These are phyloP conservation scores for Hemicordylus capensis DNA, from an alignment of 2,113 vertebrate species.

Conservation along the genomic window DNA sequence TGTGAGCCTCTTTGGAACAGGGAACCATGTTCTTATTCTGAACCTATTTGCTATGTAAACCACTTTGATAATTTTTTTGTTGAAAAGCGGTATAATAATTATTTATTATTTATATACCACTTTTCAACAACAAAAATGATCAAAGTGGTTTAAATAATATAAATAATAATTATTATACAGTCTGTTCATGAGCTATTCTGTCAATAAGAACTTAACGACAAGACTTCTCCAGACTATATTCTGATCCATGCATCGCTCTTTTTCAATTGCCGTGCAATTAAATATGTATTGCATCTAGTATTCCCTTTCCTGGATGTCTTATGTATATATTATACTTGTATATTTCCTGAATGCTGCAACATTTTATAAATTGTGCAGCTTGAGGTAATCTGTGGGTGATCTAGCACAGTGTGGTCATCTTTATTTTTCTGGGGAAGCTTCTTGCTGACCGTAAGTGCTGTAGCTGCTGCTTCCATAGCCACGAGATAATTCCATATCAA, in stretches of 20 bases:
- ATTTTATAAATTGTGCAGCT: not conserved
- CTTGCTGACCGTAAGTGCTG: not conserved
- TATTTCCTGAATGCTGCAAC: not conserved
- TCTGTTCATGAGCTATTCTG: too few species aligned
- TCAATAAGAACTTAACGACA: too few species aligned
- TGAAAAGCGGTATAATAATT: too few species aligned
- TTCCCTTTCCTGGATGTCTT: not conserved
- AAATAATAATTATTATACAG: too few species aligned
- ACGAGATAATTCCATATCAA: not conserved
- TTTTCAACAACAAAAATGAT: too few species aligned
- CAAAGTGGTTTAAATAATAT: too few species aligned
- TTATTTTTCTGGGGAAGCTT: not conserved
- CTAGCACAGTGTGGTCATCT: not conserved
- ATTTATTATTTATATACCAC: too few species aligned
- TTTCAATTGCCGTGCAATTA: not conserved
- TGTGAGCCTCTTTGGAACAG: too few species aligned
- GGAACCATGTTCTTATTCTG: too few species aligned
- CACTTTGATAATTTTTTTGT: too few species aligned
- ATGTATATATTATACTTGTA: not conserved
- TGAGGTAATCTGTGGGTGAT: not conserved
- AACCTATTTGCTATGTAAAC: too few species aligned
- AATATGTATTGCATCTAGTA: not conserved
- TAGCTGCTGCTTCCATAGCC: not conserved
- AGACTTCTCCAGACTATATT: not conserved
- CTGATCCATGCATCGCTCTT: not conserved